phyloP scores from a whole-genome alignment of 2,797 vertebrate species.

The Oreochromis grahami region DNA sequence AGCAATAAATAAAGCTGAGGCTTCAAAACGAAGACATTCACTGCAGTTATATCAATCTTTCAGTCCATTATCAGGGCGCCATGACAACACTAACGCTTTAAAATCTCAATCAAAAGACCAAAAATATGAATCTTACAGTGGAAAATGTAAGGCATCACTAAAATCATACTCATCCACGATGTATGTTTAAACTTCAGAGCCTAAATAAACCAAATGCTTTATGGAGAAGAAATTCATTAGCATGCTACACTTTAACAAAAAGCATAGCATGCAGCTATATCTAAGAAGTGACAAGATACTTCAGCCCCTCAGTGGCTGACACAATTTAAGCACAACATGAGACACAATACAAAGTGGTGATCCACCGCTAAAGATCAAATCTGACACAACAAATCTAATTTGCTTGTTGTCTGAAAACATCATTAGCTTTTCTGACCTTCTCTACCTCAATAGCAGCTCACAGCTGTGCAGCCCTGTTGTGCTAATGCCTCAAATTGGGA shows the following conservation, averaged over 20 bases:
- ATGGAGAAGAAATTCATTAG: background rate
- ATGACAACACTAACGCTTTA: background rate
- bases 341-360: background rate
- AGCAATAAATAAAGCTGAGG: background rate
- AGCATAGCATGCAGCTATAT: background rate
- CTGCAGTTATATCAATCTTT: background rate
- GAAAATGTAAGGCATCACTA: background rate
- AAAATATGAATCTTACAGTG: background rate
- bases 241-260: background rate
- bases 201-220: background rate
- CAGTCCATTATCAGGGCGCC: background rate
- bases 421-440: background rate
- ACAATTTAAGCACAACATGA: background rate
- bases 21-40: background rate
- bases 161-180: rapidly evolving
- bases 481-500: background rate
- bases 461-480: background rate
- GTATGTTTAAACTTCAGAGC: background rate
- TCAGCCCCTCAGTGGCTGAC: background rate
- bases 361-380: background rate
- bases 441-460: background rate
- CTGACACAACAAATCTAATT: background rate
- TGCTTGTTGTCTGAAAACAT: background rate
- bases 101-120: background rate
- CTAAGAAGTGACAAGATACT: background rate